phyloP scores from a whole-genome alignment of 2,888 invertebrate species.

The Macrostomum cliftonense region DNA sequence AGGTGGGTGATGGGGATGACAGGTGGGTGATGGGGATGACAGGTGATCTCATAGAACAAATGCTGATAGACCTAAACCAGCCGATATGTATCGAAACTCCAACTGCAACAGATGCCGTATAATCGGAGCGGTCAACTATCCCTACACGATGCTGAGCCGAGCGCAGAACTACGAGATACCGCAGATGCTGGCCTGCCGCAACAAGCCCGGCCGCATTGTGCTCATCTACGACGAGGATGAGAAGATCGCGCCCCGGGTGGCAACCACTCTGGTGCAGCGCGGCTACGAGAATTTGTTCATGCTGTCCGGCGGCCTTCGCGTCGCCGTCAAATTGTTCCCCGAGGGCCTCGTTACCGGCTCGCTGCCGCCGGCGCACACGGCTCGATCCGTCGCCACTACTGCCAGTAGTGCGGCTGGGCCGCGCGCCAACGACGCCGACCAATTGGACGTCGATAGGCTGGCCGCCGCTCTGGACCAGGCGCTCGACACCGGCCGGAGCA shows the following conservation, averaged over 20 bases:
- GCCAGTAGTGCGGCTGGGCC: not conserved
- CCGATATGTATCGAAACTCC: too few relatives aligned
- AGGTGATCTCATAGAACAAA: too few relatives aligned
- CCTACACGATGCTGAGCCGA: constrained; percentile 34
- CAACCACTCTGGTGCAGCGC: constrained; percentile 38
- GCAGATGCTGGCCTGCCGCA: constrained; percentile 37
- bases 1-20: not conserved
- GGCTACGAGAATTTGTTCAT: constrained; percentile 41
- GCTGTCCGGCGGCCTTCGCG: constrained; percentile 40
- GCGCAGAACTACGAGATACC: constrained; percentile 37
- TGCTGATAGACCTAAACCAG: too few relatives aligned
- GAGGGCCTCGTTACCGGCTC: constrained; percentile 31
- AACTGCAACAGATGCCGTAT: not conserved
- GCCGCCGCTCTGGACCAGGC: too few relatives aligned
- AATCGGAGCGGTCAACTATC: constrained; percentile 32
- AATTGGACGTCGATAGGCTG: too few relatives aligned
- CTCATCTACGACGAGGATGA: constrained; percentile 41
- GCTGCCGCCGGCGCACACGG: constrained; percentile 18
- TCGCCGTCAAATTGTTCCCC: constrained; percentile 30
- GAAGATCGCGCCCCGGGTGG: constrained; percentile 30
- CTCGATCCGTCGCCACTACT: too few relatives aligned
- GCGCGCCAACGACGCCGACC: too few relatives aligned
- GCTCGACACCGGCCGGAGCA: too few relatives aligned
- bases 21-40: constrained; percentile 2
- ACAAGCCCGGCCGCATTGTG: constrained; percentile 37